A percentile compares a stretch with the other conserved stretches of the same genome.
phyloP scores from a whole-genome alignment of 2,797 vertebrate species.

The Discoglossus pictus region DNA sequence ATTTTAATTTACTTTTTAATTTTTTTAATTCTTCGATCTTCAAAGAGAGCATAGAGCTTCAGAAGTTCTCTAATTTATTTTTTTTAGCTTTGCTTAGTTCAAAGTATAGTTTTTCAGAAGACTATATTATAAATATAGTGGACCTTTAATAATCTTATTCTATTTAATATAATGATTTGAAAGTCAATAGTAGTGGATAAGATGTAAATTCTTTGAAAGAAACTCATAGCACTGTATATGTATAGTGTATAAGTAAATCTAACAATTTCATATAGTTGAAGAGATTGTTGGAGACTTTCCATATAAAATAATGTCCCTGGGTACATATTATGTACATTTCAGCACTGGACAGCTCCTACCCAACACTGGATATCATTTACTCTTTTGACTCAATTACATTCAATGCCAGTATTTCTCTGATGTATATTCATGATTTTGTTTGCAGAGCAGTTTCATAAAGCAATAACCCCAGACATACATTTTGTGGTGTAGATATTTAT shows the following conservation, averaged over 20 bases:
- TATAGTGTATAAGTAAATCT: background rate
- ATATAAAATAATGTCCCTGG: slow-evolving; percentile 36
- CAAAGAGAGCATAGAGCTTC: too few relatives aligned
- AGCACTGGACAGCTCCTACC: slow-evolving; percentile 8
- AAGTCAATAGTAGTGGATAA: too few relatives aligned
- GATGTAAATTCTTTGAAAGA: too few relatives aligned
- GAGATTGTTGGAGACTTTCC: slow-evolving; percentile 19
- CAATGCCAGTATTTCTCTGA: slow-evolving; percentile 13
- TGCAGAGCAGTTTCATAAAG: slow-evolving; percentile 17
- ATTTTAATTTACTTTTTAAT: too few relatives aligned
- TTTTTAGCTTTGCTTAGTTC: too few relatives aligned
- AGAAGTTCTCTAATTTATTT: too few relatives aligned
- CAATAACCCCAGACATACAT: slow-evolving; percentile 12
- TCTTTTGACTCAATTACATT: slow-evolving; percentile 27
- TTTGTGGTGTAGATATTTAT: slow-evolving; percentile 1
- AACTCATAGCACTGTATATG: background rate
- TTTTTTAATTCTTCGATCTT: too few relatives aligned
- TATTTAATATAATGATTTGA: too few relatives aligned
- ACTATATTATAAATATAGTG: too few relatives aligned
- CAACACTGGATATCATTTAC: slow-evolving; percentile 10
- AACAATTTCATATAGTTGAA: slow-evolving; percentile 12
- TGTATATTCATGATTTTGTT: slow-evolving; percentile 41
- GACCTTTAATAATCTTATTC: too few relatives aligned
- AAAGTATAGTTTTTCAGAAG: too few relatives aligned
- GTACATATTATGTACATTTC: slow-evolving; percentile 33